These are phyloP conservation scores for Embiotoca jacksoni DNA, from an alignment of 2,113 vertebrate species.

Conservation along the genomic window DNA sequence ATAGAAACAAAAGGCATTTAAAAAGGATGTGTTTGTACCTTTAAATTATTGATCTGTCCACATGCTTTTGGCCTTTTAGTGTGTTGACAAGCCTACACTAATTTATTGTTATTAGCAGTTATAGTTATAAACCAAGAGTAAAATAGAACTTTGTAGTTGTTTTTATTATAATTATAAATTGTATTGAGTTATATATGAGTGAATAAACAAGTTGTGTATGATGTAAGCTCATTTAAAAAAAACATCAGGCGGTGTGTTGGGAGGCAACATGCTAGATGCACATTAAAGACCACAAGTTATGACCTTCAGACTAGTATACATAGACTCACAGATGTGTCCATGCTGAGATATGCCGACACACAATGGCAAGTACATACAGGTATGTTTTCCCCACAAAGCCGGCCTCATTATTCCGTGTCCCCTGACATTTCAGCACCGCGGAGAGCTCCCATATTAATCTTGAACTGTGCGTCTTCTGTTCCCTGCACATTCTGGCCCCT, in stretches of 20 bases:
- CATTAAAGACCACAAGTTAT: slow-evolving; percentile 46
- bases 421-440: slow-evolving; percentile 74
- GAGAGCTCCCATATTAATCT: slow-evolving; percentile 78
- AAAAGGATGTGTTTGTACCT: too few species aligned
- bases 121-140: too few species aligned
- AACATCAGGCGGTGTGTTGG: background rate
- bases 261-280: slow-evolving; percentile 12
- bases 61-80: too few species aligned
- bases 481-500: slow-evolving; percentile 59
- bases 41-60: too few species aligned
- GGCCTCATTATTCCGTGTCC: slow-evolving; percentile 76
- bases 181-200: too few species aligned
- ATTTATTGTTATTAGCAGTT: too few species aligned
- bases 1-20: too few species aligned
- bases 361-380: slow-evolving; percentile 47
- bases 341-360: slow-evolving; percentile 36
- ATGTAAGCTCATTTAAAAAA: slow-evolving; percentile 12
- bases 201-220: too few species aligned
- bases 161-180: too few species aligned
- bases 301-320: slow-evolving; percentile 59
- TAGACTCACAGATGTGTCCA: slow-evolving; percentile 35
- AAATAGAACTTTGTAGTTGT: too few species aligned
- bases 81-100: too few species aligned
- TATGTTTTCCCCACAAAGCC: slow-evolving; percentile 69
- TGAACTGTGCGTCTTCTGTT: slow-evolving; percentile 47